These are phyloP conservation scores for Scaptomyza pallida DNA, from an alignment of 1,140 invertebrate genomes.

Conservation along the genomic window DNA sequence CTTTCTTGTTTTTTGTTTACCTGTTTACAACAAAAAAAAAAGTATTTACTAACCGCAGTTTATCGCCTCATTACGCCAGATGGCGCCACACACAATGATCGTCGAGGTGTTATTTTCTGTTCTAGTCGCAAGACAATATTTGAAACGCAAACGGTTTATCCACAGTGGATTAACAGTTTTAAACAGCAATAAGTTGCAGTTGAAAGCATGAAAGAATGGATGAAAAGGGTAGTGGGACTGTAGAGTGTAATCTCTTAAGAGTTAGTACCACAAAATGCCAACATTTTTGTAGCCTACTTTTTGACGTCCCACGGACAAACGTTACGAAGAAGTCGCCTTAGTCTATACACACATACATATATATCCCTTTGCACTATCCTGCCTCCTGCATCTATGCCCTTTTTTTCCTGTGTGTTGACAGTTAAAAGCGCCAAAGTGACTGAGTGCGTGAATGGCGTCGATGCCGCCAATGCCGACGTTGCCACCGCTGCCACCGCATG, in stretches of 20 bases:
- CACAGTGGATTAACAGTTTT: too few relatives aligned
- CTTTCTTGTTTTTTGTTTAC: neutral
- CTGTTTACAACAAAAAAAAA: neutral
- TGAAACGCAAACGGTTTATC: too few relatives aligned
- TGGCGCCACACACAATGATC: conserved; percentile 26
- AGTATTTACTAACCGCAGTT: conserved; percentile 17
- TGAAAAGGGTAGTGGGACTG: too few relatives aligned
- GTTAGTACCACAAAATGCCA: too few relatives aligned
- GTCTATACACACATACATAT: too few relatives aligned
- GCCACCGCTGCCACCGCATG: conserved; percentile 49
- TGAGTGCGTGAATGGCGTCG: conserved; percentile 56
- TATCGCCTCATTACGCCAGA: conserved; percentile 31
- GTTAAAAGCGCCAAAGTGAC: conserved; percentile 76
- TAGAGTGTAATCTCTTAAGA: too few relatives aligned
- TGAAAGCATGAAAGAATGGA: too few relatives aligned
- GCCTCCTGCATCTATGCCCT: conserved; percentile 3
- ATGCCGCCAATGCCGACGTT: conserved; percentile 3
- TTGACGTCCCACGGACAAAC: too few relatives aligned
- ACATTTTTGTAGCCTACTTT: too few relatives aligned
- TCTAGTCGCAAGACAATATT: neutral
- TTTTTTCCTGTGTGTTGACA: conserved; percentile 56
- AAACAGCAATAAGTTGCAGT: too few relatives aligned
- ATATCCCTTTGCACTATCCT: neutral
- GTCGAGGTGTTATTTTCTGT: neutral
- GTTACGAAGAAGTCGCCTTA: too few relatives aligned